Base-by-base conservation (phyloP, 2,113 vertebrate genomes). In the Anoplopoma fimbria region DNA sequence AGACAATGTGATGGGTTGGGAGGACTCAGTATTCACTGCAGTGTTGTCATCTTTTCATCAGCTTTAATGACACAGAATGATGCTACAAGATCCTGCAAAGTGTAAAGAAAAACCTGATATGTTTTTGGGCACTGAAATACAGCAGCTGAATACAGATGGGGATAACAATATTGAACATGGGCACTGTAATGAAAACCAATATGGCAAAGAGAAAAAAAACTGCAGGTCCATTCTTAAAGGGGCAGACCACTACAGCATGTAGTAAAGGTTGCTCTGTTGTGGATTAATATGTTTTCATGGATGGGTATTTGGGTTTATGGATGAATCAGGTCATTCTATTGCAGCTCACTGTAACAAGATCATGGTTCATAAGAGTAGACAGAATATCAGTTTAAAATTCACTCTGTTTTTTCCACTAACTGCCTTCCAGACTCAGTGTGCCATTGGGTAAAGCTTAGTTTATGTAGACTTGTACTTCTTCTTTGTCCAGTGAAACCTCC, bases 51-150 rank as follows among this genome's bases (percentile, higher is more conserved):
- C 70, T 64, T 53, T 14, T 75, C 79, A 72, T 74, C 25, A 75
- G 64, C 71, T 79, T 77, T 87, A 74, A 65, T 83, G 80, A 82
- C 76, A 81, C 45, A 70, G 57, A 75, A 69, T 82, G 60, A 77
- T 80, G 78, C 80, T 77, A 86, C 53, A 72, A 79, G 7, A 77
- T 71, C 51, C 74, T 77, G 58, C 68, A 80, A 87, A 71, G 67
- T 67, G 49, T 40, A 34, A 60, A 57, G 51, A 68, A 70, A 21
- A 75, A 71, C 27, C 49, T 78, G 77, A 77, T 81, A 23, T 47
- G 58, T 78, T 69, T 58, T 47, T 47, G 61, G 58, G 51, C 72
- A 63, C 65, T 53, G 33, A 78, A 40, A 61, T 27, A 27, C 67
- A 75, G 55, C 79, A 72, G 34, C 53, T 60, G 72, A 75, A 85